Conservation (phyloP, 2,113 vertebrate genomes). For the Sterna hirundo region DNA sequence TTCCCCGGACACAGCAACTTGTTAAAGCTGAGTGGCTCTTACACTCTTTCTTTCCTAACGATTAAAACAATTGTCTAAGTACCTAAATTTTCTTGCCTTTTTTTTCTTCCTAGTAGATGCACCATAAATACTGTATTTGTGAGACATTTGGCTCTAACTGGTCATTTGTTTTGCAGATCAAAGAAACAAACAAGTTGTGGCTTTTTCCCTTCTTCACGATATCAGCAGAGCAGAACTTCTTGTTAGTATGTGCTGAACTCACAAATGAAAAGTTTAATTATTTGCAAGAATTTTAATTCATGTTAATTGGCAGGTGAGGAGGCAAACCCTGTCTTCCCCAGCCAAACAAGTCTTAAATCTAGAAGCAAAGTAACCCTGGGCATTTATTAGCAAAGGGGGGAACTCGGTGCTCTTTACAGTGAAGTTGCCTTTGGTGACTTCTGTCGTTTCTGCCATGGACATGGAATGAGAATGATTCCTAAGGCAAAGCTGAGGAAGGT, state of each 20-base stretch:
- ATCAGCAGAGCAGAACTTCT: neutral
- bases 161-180: neutral
- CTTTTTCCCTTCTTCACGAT: neutral
- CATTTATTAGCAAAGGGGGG: neutral
- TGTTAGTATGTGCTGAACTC: neutral
- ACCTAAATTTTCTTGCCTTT: neutral
- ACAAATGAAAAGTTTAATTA: neutral
- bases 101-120: neutral
- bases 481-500: neutral
- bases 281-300: neutral
- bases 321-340: neutral
- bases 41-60: neutral
- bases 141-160: neutral
- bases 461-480: neutral
- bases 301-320: neutral
- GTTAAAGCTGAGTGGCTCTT: neutral
- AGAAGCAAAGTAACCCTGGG: neutral
- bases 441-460: neutral
- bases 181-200: neutral
- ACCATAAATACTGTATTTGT: neutral
- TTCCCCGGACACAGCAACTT: neutral
- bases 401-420: rapidly evolving
- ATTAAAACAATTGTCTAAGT: neutral
- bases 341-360: neutral
- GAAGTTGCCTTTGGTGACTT: neutral